Conservation (phyloP, 2,113 vertebrate species). For the Oceanites oceanicus region DNA sequence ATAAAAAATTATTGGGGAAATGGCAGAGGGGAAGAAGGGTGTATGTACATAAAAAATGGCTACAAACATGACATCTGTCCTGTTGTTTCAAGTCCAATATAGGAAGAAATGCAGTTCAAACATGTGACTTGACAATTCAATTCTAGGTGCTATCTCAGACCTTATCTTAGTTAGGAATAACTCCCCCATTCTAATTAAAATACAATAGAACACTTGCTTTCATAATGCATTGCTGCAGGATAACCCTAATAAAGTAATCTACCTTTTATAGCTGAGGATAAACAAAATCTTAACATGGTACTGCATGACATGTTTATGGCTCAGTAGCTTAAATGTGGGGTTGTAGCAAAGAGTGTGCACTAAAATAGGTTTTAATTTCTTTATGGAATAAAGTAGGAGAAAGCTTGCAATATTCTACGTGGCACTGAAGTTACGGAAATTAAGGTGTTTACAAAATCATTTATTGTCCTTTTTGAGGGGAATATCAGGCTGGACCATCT, state of each 20-base stretch:
- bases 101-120: not conserved
- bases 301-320: not conserved
- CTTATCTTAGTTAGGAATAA: not conserved
- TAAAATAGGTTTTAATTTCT: not conserved
- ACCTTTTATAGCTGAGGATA: not conserved
- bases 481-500: not conserved
- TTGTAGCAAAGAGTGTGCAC: not conserved
- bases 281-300: not conserved
- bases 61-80: not conserved
- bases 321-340: not conserved
- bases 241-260: not conserved
- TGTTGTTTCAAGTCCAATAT: not conserved
- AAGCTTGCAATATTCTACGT: conserved; percentile 4
- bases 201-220: not conserved
- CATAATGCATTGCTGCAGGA: not conserved
- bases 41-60: not conserved
- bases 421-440: not conserved
- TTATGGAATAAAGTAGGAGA: conserved; percentile 19
- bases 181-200: not conserved
- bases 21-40: not conserved
- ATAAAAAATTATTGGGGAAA: not conserved
- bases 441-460: not conserved
- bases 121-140: not conserved
- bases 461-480: not conserved
- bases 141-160: not conserved